phyloP scores from a whole-genome alignment of 92 coral and sea anemone species.

The Pocillopora grandis region DNA sequence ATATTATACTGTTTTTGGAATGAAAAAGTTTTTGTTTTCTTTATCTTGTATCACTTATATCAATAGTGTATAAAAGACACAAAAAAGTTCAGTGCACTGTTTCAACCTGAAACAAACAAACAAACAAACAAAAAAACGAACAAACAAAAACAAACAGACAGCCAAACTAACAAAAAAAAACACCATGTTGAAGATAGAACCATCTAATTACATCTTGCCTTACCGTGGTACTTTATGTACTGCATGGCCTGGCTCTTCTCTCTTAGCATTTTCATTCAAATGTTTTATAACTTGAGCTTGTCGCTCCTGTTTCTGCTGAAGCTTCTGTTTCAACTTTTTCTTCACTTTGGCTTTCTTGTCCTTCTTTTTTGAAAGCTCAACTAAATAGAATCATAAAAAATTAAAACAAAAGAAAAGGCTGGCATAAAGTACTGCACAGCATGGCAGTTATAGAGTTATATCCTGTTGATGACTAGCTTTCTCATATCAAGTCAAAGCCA shows the following conservation, averaged over 20 bases:
- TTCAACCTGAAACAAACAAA: no score
- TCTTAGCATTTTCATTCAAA: constrained; percentile 2
- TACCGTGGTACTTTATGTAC: constrained; percentile 15
- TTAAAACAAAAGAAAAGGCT: not conserved
- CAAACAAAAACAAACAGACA: no score
- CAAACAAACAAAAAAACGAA: no score
- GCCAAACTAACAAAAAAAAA: no score
- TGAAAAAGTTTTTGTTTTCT: no score
- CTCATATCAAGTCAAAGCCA: no score
- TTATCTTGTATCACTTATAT: no score
- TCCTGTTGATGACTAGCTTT: no score
- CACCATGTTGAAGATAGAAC: not conserved
- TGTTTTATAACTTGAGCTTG: constrained; percentile 28
- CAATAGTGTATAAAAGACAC: no score
- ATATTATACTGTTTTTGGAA: no score
- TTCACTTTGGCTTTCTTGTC: constrained; percentile 90
- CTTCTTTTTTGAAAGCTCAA: constrained; percentile 81
- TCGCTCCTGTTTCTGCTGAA: constrained; percentile 88
- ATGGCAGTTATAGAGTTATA: not conserved
- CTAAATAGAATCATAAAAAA: not conserved
- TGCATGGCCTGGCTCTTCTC: constrained; percentile 16
- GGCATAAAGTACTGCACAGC: not conserved
- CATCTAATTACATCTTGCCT: not conserved
- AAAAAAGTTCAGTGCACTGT: no score
- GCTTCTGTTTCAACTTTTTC: constrained; percentile 80